phyloP scores from a whole-genome alignment of 2,888 invertebrate species.

The Dusona sp. region DNA sequence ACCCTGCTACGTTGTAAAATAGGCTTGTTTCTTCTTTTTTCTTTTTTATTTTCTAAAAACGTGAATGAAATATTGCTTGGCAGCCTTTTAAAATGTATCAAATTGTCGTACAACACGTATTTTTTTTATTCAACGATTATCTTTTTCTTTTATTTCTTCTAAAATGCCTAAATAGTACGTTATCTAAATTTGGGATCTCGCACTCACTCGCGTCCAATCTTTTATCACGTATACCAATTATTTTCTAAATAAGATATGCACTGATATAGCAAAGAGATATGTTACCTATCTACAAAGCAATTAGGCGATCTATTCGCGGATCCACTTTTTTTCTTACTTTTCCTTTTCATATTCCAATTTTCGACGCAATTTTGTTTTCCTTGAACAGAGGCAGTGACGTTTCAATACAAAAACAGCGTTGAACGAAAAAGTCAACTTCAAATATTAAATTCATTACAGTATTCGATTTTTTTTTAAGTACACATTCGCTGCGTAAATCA shows the following conservation, averaged over 20 bases:
- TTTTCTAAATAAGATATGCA: slow-evolving; percentile 71
- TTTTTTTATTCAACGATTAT: slow-evolving; percentile 3
- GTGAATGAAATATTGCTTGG: slow-evolving; percentile 56
- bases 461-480: slow-evolving; percentile 49
- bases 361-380: slow-evolving; percentile 29
- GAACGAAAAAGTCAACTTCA: neutral
- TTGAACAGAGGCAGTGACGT: slow-evolving; percentile 66
- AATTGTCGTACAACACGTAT: slow-evolving; percentile 28
- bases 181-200: slow-evolving; percentile 25
- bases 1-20: slow-evolving; percentile 49
- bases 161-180: slow-evolving; percentile 40
- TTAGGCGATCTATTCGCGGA: slow-evolving; percentile 65
- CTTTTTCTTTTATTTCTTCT: slow-evolving; percentile 25
- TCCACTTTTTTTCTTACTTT: slow-evolving; percentile 31
- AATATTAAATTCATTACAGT: neutral
- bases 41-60: no score
- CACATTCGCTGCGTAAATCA: slow-evolving; percentile 28
- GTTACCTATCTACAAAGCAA: slow-evolving; percentile 72
- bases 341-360: slow-evolving; percentile 23
- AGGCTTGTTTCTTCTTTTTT: slow-evolving; percentile 43
- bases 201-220: slow-evolving; percentile 47
- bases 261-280: slow-evolving; percentile 72
- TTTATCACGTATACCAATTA: slow-evolving; percentile 68
- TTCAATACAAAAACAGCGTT: slow-evolving; percentile 24
- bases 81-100: slow-evolving; percentile 37